A percentile compares a stretch with the other conserved stretches of the same genome.
Conservation (phyloP, 2,113 vertebrate genomes). For the Pterocles orientalis region DNA sequence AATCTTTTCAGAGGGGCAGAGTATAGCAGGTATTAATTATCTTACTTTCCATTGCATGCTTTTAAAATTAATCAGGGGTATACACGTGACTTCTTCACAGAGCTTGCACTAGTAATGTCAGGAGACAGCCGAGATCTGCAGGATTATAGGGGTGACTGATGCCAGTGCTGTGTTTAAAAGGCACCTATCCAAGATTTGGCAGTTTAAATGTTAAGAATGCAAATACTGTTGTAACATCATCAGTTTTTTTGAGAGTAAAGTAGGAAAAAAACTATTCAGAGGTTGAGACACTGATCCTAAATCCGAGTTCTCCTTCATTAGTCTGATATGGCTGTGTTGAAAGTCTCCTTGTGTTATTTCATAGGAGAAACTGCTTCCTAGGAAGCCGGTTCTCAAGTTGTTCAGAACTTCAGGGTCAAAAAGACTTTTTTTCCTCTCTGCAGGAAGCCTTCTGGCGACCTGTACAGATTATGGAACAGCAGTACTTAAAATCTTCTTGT, state of each 20-base stretch:
- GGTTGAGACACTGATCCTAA: background rate
- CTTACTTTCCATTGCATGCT: background rate
- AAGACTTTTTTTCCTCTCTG: background rate
- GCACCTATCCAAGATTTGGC: background rate
- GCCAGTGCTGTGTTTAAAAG: background rate
- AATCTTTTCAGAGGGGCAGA: constrained; percentile 98
- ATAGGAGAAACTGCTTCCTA: background rate
- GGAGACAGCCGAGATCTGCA: background rate
- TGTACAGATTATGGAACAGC: background rate
- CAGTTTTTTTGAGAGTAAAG: background rate
- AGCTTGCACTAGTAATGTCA: background rate
- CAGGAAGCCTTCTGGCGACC: background rate
- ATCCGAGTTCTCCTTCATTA: background rate
- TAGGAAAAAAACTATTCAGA: background rate
- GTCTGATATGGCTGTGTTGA: too few species aligned
- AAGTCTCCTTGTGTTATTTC: background rate
- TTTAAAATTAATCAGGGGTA: background rate
- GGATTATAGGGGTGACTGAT: background rate
- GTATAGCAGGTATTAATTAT: constrained; percentile 88
- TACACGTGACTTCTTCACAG: background rate
- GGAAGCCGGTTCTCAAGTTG: background rate
- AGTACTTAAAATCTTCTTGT: background rate
- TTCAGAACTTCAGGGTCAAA: background rate
- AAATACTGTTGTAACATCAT: background rate
- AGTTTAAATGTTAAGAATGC: background rate